Evolutionary conservation across 2,888 invertebrate species (phyloP).

Genomic region (Ochropacha duplaris): DNA sequence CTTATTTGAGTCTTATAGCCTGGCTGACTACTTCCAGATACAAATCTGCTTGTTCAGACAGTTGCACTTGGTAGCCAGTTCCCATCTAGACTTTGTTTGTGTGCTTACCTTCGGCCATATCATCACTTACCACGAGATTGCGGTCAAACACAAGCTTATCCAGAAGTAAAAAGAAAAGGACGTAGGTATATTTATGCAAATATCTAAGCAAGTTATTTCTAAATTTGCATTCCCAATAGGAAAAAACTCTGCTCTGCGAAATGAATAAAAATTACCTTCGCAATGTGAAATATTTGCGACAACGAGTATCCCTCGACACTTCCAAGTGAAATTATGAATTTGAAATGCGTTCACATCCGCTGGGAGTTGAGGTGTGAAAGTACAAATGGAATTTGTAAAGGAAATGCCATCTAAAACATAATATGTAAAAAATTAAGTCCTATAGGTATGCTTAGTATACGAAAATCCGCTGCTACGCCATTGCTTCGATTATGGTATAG

Average conservation of each 20-base stretch:
- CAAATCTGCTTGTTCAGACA: too few species aligned
- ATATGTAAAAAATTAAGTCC: background rate
- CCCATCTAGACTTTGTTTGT: too few species aligned
- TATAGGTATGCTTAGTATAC: too few species aligned
- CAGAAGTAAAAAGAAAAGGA: too few species aligned
- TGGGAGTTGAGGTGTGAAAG: background rate
- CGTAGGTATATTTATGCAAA: background rate
- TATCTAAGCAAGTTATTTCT: background rate
- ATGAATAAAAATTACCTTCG: slow-evolving; percentile 4
- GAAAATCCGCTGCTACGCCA: too few species aligned
- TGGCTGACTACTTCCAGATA: too few species aligned
- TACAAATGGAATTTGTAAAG: background rate
- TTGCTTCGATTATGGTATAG: too few species aligned
- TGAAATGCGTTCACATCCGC: background rate
- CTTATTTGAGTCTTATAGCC: too few species aligned
- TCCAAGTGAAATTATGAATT: slow-evolving; percentile 4
- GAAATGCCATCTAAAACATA: background rate
- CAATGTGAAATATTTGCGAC: slow-evolving; percentile 4
- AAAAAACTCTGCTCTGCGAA: background rate
- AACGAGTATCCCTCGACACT: background rate
- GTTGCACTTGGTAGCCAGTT: too few species aligned
- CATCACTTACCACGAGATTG: too few species aligned
- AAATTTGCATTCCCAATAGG: background rate
- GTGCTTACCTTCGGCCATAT: too few species aligned
- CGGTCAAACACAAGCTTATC: too few species aligned